phyloP scores from a whole-genome alignment of 2,888 invertebrate genomes.

The Sycophila texana region DNA sequence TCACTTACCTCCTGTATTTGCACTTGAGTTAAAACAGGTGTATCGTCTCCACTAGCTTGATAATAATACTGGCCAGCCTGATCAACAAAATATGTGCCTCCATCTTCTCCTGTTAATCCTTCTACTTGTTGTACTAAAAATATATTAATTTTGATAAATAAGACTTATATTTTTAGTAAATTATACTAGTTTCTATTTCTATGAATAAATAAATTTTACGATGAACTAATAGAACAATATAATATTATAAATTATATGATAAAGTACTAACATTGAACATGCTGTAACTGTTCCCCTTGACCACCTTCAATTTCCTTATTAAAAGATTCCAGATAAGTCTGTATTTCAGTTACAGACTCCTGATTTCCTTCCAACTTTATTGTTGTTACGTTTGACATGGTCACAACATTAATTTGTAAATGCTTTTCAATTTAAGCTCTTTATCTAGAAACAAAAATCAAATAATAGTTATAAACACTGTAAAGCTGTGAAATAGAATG shows the following conservation, averaged over 20 bases:
- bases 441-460: conserved; percentile 50
- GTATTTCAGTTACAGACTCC: conserved; percentile 83
- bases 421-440: conserved; percentile 29
- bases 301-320: conserved; percentile 86
- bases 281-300: conserved; percentile 75
- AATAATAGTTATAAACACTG: not conserved
- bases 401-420: conserved; percentile 61
- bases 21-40: conserved; percentile 81
- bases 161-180: conserved; percentile 4
- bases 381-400: conserved; percentile 72
- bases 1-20: conserved; percentile 76
- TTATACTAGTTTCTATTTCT: not conserved
- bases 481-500: too few species aligned
- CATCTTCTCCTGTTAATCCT: conserved; percentile 77
- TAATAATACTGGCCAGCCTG: conserved; percentile 90
- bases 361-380: conserved; percentile 73
- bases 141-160: conserved; percentile 16
- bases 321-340: conserved; percentile 88
- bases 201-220: conserved; percentile 12
- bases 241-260: not conserved
- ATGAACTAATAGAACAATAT: not conserved
- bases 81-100: conserved; percentile 88
- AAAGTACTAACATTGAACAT: conserved; percentile 71
- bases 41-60: conserved; percentile 82
- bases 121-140: conserved; percentile 73